Evolutionary conservation across 2,797 vertebrate genomes (phyloP), one percentile per base, ranked within the genome.

Genomic region (Esox lucius): DNA sequence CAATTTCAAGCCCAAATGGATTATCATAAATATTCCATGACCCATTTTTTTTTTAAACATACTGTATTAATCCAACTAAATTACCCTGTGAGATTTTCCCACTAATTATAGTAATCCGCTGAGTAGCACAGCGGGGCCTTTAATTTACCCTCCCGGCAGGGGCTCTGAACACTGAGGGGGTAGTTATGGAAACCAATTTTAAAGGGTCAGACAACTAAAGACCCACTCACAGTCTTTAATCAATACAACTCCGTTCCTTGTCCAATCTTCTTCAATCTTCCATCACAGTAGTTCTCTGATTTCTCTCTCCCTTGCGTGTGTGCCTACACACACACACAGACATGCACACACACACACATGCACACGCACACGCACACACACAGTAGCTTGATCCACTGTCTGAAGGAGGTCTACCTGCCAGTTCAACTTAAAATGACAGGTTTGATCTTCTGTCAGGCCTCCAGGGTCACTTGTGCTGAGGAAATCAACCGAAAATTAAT

Each of bases 61-160:
- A 76, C 83, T 85, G 75, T 72, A 75, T 24, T 77, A 84, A 87
- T 86, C 82, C 82, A 59, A 70, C 24, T 74, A 77, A 83, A 85
- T 87, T 86, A 78, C 86, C 87, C 80, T 87, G 86, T 19, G 82
- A 79, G 78, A 79, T 74, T 84, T 70, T 73, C 33, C n/a, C 13
- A 64, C 39, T 74, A 39, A 83, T 81, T 56, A 56, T 67, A 77
- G 51, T 22, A 7, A 51, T 46, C 53, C 64, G 75, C 6, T 74
- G 66, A 74, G 79, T 67, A 74, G 72, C 71, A 79, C 78, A 81
- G 81, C 61, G 46, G 76, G 80, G 15, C 53, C 86, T 85, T 84
- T 78, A 86, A 85, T 87, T 85, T 81, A 75, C 75, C 71, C 16
- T 75, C 83, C 66, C 80, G 78, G 78, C 78, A 73, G 85, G 86